Percentiles rank a stretch among this genome's conserved stretches.
Evolutionary conservation across 2,797 vertebrate genomes (phyloP).

Genomic region (Scyliorhinus canicula): DNA sequence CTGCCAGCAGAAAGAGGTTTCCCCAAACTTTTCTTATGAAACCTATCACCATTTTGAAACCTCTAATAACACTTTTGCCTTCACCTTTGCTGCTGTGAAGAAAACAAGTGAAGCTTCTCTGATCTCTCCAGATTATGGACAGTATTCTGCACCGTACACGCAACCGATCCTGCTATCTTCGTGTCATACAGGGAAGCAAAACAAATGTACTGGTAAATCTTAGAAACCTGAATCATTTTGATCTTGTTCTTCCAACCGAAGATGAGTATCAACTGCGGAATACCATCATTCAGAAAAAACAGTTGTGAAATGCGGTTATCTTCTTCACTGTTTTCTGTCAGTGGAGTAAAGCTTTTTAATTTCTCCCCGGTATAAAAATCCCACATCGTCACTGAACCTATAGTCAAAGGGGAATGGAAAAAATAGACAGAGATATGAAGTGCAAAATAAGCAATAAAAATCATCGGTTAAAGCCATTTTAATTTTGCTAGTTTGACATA

Average conservation of each 20-base stretch:
- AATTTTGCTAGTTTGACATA: not conserved
- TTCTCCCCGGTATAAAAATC: slow-evolving; percentile 57
- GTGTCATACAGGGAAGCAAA: not conserved
- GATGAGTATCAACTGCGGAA: slow-evolving; percentile 49
- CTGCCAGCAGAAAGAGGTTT: not conserved
- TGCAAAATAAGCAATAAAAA: slow-evolving; percentile 12
- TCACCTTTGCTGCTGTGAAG: not conserved
- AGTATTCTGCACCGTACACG: not conserved
- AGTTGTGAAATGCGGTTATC: slow-evolving; percentile 48
- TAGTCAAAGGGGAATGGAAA: slow-evolving; percentile 36
- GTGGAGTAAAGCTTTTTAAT: slow-evolving; percentile 49
- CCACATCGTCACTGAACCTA: slow-evolving; percentile 62
- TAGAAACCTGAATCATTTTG: slow-evolving; percentile 59
- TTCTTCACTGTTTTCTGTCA: slow-evolving; percentile 47
- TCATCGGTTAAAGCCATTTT: not conserved
- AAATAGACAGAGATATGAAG: slow-evolving; percentile 39
- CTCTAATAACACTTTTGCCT: not conserved
- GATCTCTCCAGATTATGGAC: not conserved
- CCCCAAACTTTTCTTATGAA: not conserved
- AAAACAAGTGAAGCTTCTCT: not conserved
- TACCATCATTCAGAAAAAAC: slow-evolving; percentile 49
- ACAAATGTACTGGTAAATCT: not conserved
- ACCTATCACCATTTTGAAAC: not conserved
- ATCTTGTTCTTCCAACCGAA: slow-evolving; percentile 55
- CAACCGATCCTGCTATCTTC: not conserved